Evolutionary conservation across 1,140 invertebrate genomes (phyloP).

Genomic region (Micrasema longulum): DNA sequence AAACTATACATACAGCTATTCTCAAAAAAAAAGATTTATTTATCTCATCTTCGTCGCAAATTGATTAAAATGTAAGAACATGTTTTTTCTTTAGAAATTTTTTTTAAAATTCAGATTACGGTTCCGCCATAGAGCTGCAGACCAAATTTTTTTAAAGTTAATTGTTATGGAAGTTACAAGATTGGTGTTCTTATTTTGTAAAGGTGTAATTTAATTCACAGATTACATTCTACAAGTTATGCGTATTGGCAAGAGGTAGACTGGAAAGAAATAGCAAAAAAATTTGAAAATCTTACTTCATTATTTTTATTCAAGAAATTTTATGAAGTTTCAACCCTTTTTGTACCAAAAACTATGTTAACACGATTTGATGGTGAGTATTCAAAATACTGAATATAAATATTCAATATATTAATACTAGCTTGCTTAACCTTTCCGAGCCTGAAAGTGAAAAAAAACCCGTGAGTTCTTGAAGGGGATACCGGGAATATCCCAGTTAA

Average conservation of each 20-base stretch:
- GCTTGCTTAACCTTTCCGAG: no score
- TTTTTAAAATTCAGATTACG: no score
- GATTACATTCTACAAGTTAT: slow-evolving; percentile 32
- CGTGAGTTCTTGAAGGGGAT: no score
- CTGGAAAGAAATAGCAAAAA: slow-evolving; percentile 38
- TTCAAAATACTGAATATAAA: no score
- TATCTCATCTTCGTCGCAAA: slow-evolving; percentile 22
- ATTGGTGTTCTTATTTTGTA: neutral
- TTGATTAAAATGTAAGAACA: slow-evolving; percentile 43
- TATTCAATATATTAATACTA: no score
- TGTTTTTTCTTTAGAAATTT: no score
- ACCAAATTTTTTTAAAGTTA: no score
- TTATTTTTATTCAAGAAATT: slow-evolving; percentile 46
- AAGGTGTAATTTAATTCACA: neutral
- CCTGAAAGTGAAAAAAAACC: no score
- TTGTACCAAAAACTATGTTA: neutral
- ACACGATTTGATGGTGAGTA: slow-evolving; percentile 5
- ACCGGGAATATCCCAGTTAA: no score
- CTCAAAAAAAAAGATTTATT: slow-evolving; percentile 29
- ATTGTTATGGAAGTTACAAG: no score
- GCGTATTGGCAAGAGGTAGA: slow-evolving; percentile 37
- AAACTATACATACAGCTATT: slow-evolving; percentile 51
- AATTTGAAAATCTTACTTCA: slow-evolving; percentile 36
- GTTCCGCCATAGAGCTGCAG: no score
- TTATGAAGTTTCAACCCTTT: slow-evolving; percentile 24